Base-by-base conservation (phyloP, 1,140 invertebrate species). In the Atta texana region DNA sequence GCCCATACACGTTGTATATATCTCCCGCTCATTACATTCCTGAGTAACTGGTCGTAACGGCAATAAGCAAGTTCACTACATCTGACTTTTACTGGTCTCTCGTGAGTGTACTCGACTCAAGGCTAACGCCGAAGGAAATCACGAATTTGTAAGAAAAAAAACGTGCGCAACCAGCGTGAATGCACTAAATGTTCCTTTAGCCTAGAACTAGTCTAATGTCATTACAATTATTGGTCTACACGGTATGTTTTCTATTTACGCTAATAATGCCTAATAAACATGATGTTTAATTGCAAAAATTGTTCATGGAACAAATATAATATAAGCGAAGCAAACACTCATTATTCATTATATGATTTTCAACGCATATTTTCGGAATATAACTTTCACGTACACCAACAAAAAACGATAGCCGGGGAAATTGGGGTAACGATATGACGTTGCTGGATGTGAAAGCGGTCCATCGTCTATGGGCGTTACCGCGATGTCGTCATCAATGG, bases 21-120 rank as follows among this genome's bases (percentile, higher is more conserved):
- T 28, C 61, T 34, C 39, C 68, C 55, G 63, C 51, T 88, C 85
- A 90, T 90, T 90, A 87, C 85, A 87, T 87, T 87, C 87, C 75
- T 63, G 57, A 57, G 88, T 76, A 91, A 89, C 86, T 86, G 81
- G 90, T 63, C 84, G n/a, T 82, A 34, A 34, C 71, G 14, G 87
- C 69, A 88, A 21, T 31, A 88, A 55, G 68, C 90, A 91, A 91
- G 90, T 91, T 91, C 90, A 91, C 77, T 81, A 72, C 61, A 88
- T 91, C 63, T 85, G 57, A 89, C 90, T 91, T 90, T 92, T 92
- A 90, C 90, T 57, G 39, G 39, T 88, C 55, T 75, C 59, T 10
- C 31, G 3, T 28, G 34, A 69, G 63, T 55, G 34, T 84, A 84
- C 63, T 57, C 63, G 31, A 61, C 68, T 76, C 90, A 91, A 91